A percentile compares a stretch with the other conserved stretches of the same genome.
phyloP scores from a whole-genome alignment of 2,888 invertebrate genomes.

The Pseudeuparius sepicola region DNA sequence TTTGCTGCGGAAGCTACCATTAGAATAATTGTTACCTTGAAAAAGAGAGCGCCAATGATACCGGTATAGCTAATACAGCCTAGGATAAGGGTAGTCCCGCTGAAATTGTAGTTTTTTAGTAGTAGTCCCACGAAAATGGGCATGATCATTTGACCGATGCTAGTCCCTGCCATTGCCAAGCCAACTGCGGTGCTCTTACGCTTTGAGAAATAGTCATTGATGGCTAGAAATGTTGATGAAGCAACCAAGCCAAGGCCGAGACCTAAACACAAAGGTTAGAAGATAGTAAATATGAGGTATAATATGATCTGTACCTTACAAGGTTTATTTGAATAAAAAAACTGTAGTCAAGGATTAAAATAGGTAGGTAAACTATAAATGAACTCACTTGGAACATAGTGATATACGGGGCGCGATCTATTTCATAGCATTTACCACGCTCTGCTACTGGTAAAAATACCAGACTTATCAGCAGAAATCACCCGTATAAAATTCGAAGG shows the following conservation, averaged over 20 bases:
- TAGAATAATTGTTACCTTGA: constrained; percentile 48
- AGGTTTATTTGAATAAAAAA: too few relatives aligned
- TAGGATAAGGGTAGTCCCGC: constrained; percentile 52
- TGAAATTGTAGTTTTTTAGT: constrained; percentile 54
- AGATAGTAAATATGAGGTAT: too few relatives aligned
- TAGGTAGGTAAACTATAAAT: too few relatives aligned
- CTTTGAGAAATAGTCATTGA: constrained; percentile 59
- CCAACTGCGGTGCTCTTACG: constrained; percentile 65
- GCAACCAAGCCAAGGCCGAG: constrained; percentile 61
- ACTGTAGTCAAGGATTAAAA: too few relatives aligned
- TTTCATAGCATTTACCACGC: too few relatives aligned
- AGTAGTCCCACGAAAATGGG: constrained; percentile 59
- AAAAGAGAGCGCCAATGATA: constrained; percentile 38
- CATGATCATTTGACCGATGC: constrained; percentile 64
- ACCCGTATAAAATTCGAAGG: too few relatives aligned
- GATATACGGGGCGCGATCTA: too few relatives aligned
- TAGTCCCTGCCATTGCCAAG: constrained; percentile 64
- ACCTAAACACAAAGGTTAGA: constrained; percentile 38
- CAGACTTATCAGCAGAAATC: too few relatives aligned
- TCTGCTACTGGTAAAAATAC: too few relatives aligned
- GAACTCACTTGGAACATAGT: too few relatives aligned
- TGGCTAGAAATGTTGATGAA: constrained; percentile 60
- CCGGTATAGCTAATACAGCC: constrained; percentile 54
- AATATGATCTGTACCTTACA: too few relatives aligned
- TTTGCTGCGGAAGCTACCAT: neutral